A percentile compares a stretch with the other conserved stretches of the same genome.
Evolutionary conservation across 2,797 vertebrate species (phyloP).

Genomic region (Hemibagrus guttatus): DNA sequence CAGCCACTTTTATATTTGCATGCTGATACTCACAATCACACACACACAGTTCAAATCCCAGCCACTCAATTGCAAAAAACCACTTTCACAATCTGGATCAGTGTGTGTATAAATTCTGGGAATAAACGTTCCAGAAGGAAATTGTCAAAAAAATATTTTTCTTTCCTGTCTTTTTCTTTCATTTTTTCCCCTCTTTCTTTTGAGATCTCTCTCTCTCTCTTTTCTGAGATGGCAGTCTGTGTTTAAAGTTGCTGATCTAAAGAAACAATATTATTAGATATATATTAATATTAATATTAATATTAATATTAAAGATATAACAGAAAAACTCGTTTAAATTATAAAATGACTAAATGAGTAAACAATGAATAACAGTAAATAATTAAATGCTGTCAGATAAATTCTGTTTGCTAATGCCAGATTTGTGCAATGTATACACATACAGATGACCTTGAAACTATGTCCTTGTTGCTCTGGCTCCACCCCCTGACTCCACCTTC

Average conservation of each 20-base stretch:
- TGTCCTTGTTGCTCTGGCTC: neutral
- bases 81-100: constrained; percentile 16
- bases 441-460: neutral
- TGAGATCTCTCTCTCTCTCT: neutral
- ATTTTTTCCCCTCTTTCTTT: neutral
- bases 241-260: neutral
- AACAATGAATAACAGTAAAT: neutral
- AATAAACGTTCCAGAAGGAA: constrained; percentile 32
- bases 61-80: constrained; percentile 16
- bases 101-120: constrained; percentile 12
- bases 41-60: neutral
- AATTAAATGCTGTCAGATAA: neutral
- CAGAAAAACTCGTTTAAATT: neutral
- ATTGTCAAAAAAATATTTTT: neutral
- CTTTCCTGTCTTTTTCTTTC: neutral
- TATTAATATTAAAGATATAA: too few relatives aligned
- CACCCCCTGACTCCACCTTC: neutral
- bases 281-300: too few relatives aligned
- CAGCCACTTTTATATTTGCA: neutral
- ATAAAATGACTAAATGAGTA: neutral
- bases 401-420: neutral
- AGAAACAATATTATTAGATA: too few relatives aligned
- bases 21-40: neutral
- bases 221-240: neutral
- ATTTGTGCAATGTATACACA: neutral